A percentile compares a stretch with the other conserved stretches of the same genome.
phyloP scores from a whole-genome alignment of 92 coral and sea anemone species.

The Bergia puertoricense region DNA sequence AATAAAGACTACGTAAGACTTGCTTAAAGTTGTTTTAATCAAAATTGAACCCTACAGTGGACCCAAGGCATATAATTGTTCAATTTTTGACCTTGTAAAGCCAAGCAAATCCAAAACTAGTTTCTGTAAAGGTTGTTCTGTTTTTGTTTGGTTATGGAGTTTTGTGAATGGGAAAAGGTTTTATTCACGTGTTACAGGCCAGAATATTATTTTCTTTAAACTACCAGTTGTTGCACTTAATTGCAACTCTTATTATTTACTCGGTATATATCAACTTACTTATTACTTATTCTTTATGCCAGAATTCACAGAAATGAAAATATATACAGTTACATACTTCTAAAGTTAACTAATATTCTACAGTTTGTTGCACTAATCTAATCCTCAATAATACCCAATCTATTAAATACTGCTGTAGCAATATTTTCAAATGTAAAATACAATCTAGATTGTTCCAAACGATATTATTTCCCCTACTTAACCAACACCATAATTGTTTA shows the following conservation, averaged over 20 bases:
- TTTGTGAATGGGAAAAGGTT: not conserved
- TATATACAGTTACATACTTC: not conserved
- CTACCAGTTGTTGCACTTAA: not conserved
- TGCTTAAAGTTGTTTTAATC: not conserved
- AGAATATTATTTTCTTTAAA: too few relatives aligned
- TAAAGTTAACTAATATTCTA: not conserved
- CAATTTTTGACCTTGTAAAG: not conserved
- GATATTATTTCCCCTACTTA: not conserved
- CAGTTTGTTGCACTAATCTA: not conserved
- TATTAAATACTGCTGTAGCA: not conserved
- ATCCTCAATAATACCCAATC: not conserved
- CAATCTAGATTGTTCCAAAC: not conserved
- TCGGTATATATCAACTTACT: too few relatives aligned
- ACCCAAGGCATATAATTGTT: not conserved
- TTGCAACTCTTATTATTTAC: not conserved
- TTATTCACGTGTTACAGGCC: not conserved
- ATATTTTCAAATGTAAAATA: not conserved
- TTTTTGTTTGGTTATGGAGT: not conserved
- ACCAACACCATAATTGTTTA: conserved; percentile 14
- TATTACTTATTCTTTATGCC: not conserved
- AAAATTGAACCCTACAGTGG: not conserved
- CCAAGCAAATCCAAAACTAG: not conserved
- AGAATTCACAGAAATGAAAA: not conserved
- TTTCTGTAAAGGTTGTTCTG: not conserved
- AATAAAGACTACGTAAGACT: too few relatives aligned